These are phyloP conservation scores for Chloromyia formosa DNA, from an alignment of 2,888 invertebrate species.

Conservation along the genomic window DNA sequence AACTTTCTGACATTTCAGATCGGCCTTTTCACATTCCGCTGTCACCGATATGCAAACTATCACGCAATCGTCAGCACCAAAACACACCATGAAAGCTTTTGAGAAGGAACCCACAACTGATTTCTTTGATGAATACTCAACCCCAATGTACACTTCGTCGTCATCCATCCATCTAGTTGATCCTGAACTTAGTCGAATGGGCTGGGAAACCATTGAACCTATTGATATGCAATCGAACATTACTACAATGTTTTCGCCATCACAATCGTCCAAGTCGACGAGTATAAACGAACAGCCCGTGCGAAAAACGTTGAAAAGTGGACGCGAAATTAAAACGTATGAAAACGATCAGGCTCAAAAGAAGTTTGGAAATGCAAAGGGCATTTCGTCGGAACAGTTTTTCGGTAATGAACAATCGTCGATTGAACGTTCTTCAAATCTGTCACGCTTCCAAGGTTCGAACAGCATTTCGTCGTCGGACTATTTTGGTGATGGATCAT, in stretches of 20 bases:
- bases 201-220: constrained; percentile 63
- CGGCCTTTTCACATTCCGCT: constrained; percentile 85
- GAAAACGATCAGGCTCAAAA: constrained; percentile 84
- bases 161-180: constrained; percentile 57
- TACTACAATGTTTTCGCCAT: constrained; percentile 59
- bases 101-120: constrained; percentile 59
- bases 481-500: constrained; percentile 78
- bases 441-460: constrained; percentile 88
- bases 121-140: constrained; percentile 60
- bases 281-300: constrained; percentile 52
- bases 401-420: constrained; percentile 78
- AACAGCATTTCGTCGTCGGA: constrained; percentile 96
- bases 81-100: constrained; percentile 62
- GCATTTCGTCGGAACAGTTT: constrained; percentile 97
- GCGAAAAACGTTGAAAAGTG: constrained; percentile 49
- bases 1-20: constrained; percentile 55
- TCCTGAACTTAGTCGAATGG: constrained; percentile 61
- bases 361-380: constrained; percentile 97
- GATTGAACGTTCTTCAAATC: constrained; percentile 69
- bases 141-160: constrained; percentile 55
- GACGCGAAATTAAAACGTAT: constrained; percentile 41
- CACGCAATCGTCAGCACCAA: constrained; percentile 78
- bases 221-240: constrained; percentile 60
- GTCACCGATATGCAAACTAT: constrained; percentile 90
- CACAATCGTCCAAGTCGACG: constrained; percentile 10